Conservation (phyloP, 2,888 invertebrate species). For the Rhogogaster chlorosoma region DNA sequence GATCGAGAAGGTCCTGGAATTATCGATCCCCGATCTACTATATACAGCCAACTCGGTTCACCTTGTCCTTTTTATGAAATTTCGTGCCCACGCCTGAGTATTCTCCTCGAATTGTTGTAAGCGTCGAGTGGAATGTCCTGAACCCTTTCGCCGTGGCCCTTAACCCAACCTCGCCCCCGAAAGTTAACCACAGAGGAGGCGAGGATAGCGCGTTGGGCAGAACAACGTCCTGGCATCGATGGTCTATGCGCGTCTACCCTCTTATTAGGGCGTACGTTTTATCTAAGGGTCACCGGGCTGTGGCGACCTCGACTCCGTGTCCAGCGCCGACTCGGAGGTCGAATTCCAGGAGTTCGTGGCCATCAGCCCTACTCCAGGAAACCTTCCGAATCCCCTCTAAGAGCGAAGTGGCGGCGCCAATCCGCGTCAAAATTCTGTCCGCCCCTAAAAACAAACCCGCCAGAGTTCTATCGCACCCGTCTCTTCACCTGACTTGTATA, state of each 20-base stretch:
- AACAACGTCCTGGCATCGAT: conserved; percentile 48
- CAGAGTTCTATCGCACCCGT: background rate
- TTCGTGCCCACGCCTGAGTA: background rate
- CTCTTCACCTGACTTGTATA: background rate
- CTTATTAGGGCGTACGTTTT: conserved; percentile 78
- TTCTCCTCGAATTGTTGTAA: conserved; percentile 1
- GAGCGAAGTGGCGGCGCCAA: conserved; percentile 46
- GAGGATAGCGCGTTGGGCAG: conserved; percentile 46
- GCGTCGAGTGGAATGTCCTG: conserved; percentile 53
- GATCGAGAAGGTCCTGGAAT: background rate
- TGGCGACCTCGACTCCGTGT: conserved; percentile 71
- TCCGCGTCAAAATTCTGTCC: conserved; percentile 50
- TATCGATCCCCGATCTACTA: too few species aligned
- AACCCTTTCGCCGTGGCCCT: conserved; percentile 49
- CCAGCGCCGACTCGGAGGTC: conserved; percentile 66
- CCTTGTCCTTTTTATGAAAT: conserved; percentile 23
- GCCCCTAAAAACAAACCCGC: conserved; percentile 49
- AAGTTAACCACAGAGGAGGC: conserved; percentile 70
- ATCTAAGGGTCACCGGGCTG: conserved; percentile 76
- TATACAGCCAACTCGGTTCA: background rate
- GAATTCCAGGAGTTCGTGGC: conserved; percentile 71
- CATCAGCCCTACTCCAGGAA: conserved; percentile 48
- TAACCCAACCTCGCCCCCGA: conserved; percentile 55
- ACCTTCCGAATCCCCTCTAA: conserved; percentile 16
- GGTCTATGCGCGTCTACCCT: conserved; percentile 68